Percentiles rank a stretch among this genome's conserved stretches.
Conservation (phyloP, 2,888 invertebrate genomes). For the Aleiodes leptofemur region DNA sequence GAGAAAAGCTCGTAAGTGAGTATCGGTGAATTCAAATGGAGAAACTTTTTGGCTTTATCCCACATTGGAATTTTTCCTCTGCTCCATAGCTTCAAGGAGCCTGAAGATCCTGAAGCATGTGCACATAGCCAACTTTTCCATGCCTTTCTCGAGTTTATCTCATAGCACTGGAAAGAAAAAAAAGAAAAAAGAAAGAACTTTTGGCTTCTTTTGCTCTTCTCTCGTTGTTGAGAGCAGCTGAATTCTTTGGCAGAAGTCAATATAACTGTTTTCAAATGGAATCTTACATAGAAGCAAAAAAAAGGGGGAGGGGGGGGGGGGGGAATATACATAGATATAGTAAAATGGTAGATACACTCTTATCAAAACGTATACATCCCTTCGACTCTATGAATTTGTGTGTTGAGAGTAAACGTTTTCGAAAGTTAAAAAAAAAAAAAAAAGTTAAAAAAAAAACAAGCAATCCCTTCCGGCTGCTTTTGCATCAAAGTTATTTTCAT, state of each 20-base stretch:
- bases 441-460: not conserved
- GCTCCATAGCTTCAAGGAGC: conserved; percentile 5
- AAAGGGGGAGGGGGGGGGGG: not conserved
- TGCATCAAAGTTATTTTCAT: conserved; percentile 19
- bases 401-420: conserved; percentile 1
- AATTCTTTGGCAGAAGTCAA: conserved; percentile 18
- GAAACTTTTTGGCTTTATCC: conserved; percentile 43
- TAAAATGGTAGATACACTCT: not conserved
- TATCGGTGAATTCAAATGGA: conserved; percentile 33
- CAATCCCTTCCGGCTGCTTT: not conserved
- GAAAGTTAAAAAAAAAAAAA: not conserved
- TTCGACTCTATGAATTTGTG: not conserved
- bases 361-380: not conserved
- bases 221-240: not conserved
- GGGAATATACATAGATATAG: not conserved
- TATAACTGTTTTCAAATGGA: conserved; percentile 19
- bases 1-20: conserved; percentile 22
- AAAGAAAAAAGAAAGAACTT: not conserved
- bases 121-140: not conserved
- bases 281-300: not conserved
- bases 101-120: not conserved
- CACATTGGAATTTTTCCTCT: conserved; percentile 39
- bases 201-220: not conserved
- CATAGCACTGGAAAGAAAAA: not conserved
- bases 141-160: conserved; percentile 15